Evolutionary conservation across 2,797 vertebrate genomes (phyloP), one percentile per base, ranked within the genome.

Genomic region (Heteromormyrus szaboi): DNA sequence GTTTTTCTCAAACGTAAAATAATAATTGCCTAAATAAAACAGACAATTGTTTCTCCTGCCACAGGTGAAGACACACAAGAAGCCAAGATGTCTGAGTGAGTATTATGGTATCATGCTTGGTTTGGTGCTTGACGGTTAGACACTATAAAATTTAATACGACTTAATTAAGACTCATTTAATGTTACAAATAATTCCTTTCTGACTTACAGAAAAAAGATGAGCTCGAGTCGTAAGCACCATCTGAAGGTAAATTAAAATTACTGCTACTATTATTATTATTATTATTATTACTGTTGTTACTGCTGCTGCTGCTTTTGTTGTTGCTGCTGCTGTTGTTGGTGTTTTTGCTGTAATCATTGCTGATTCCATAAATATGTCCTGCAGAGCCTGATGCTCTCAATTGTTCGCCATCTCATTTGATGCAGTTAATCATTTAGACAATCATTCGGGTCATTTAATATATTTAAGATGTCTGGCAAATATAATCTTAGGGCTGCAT

Each of bases 181-280:
- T 3, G 19, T 59, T 51, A 56, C 25, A 33, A 29, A 59, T 51
- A 41, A 37, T 86, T 86, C 5, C 51, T 86, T 33, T 29, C 8
- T 86, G 85, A 86, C 48, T 11, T 9, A 50, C 92, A 96, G 96
- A 89, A 96, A 90, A 76, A 95, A 96, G 92, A 95, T 96, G 91
- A 93, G 95, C 88, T 95, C 95, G 85, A 95, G 95, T 93, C 96
- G 96, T 72, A 94, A 94, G 90, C 96, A 95, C 91, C 96, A 97
- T 93, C 95, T 97, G 56, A 89, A 89, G 89, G 89, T 89, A 88
- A 33, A 17, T 17, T 37, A 14, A 62, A 84, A 11, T 29, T 14
- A 85, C 37, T 59, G 4, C 17, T 86, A 25, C 2, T 56, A 19
- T 37, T 33, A 54, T 22, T 46, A 48, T 44, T 19, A 44, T 12